Conservation (phyloP, 2,797 vertebrate species). For the Periophthalmus magnuspinnatus region DNA sequence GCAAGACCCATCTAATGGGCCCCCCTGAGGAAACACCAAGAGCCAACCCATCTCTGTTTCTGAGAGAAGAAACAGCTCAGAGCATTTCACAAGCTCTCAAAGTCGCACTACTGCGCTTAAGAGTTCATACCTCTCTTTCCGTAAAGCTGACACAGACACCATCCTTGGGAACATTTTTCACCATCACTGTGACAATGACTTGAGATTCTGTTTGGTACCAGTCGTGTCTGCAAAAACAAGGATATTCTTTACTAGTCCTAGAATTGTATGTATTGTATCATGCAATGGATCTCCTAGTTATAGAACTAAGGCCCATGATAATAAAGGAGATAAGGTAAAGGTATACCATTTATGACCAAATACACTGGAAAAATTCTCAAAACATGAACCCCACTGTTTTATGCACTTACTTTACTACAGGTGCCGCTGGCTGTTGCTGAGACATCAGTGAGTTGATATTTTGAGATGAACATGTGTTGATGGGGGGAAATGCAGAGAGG, state of each 20-base stretch:
- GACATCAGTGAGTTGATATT: conserved; percentile 36
- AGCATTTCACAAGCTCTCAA: conserved; percentile 11
- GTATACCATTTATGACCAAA: neutral
- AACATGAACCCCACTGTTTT: conserved; percentile 4
- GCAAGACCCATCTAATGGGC: conserved; percentile 64
- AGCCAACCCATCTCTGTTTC: conserved; percentile 54
- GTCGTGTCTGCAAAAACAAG: conserved; percentile 79
- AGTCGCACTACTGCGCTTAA: conserved; percentile 22
- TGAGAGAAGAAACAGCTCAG: conserved; percentile 16
- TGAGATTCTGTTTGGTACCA: conserved; percentile 99
- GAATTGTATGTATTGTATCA: neutral
- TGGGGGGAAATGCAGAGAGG: conserved; percentile 27
- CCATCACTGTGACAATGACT: conserved; percentile 91
- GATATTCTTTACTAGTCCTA: neutral
- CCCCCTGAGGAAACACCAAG: conserved; percentile 68
- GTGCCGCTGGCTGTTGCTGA: conserved; percentile 51
- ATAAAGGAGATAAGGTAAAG: neutral
- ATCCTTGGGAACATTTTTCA: conserved; percentile 88
- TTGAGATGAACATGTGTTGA: conserved; percentile 25
- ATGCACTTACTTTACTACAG: conserved; percentile 69
- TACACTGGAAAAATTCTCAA: neutral
- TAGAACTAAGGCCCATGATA: neutral
- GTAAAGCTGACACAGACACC: conserved; percentile 82
- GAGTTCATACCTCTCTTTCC: conserved; percentile 84
- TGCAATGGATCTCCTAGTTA: neutral